Conservation (phyloP, 1,140 invertebrate genomes). For the Planococcus citri region DNA sequence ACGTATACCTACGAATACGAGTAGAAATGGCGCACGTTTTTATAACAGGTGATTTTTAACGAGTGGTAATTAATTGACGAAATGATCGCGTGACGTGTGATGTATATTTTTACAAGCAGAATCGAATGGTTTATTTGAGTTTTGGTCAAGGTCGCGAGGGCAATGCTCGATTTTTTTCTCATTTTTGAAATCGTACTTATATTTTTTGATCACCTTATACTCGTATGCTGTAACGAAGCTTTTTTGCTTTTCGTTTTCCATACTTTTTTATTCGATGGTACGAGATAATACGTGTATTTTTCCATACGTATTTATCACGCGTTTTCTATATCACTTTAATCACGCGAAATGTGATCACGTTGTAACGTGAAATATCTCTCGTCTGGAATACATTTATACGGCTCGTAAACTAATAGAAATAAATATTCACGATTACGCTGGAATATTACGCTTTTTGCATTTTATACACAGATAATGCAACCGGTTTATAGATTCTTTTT, state of each 20-base stretch:
- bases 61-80: not conserved
- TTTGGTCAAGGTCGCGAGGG: not conserved
- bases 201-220: not conserved
- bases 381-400: not conserved
- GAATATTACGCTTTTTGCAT: constrained; percentile 10
- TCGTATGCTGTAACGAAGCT: not conserved
- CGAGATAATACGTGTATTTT: not conserved
- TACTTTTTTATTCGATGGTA: not conserved
- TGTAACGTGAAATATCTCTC: not conserved
- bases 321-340: not conserved
- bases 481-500: not conserved
- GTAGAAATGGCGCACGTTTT: not conserved
- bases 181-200: not conserved
- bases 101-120: not conserved
- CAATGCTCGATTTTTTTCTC: not conserved
- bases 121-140: not conserved
- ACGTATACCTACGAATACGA: too few relatives aligned
- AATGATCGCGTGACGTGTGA: not conserved
- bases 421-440: constrained; percentile 10
- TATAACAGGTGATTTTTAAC: not conserved
- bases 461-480: not conserved
- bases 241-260: too few relatives aligned
- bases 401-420: constrained; percentile 17
- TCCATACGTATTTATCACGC: not conserved
- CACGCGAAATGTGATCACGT: constrained; percentile 19